Conservation (phyloP, 2,797 vertebrate species). For the Pygocentrus nattereri region DNA sequence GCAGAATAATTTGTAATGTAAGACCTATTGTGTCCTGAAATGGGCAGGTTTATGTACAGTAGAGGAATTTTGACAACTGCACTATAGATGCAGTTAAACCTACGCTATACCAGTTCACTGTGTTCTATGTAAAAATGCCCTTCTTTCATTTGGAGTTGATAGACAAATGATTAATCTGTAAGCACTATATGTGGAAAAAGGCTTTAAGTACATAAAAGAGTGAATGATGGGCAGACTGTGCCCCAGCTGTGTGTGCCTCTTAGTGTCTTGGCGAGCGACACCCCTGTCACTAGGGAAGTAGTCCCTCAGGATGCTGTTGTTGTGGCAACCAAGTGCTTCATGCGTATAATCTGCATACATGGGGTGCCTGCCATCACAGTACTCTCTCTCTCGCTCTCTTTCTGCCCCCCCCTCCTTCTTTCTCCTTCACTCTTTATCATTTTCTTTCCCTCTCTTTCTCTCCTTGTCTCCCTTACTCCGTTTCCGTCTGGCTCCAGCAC, state of each 20-base stretch:
- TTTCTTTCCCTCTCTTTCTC: constrained; percentile 50
- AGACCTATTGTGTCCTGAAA: not conserved
- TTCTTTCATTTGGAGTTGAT: not conserved
- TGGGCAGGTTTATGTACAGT: not conserved
- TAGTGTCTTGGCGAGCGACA: constrained; percentile 30
- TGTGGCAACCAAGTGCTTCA: constrained; percentile 66
- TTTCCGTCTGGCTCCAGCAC: not conserved
- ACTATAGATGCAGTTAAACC: no score
- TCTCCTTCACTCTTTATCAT: no score
- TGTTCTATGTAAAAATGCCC: not conserved
- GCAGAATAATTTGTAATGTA: no score
- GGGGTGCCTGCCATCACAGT: constrained; percentile 49
- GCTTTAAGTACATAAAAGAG: constrained; percentile 10
- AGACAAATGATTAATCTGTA: not conserved
- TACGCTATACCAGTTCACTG: no score
- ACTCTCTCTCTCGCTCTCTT: constrained; percentile 42
- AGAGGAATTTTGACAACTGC: not conserved
- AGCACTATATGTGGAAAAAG: not conserved
- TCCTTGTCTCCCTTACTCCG: constrained; percentile 44
- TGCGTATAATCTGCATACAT: constrained; percentile 60
- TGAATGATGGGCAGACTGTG: constrained; percentile 1
- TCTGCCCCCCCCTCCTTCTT: no score
- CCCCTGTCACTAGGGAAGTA: constrained; percentile 42
- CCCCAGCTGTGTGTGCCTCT: constrained; percentile 31
- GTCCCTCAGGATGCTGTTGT: constrained; percentile 33